Evolutionary conservation across 2,113 vertebrate genomes (phyloP), one percentile per base, ranked within the genome.

Genomic region (Alosa alosa): DNA sequence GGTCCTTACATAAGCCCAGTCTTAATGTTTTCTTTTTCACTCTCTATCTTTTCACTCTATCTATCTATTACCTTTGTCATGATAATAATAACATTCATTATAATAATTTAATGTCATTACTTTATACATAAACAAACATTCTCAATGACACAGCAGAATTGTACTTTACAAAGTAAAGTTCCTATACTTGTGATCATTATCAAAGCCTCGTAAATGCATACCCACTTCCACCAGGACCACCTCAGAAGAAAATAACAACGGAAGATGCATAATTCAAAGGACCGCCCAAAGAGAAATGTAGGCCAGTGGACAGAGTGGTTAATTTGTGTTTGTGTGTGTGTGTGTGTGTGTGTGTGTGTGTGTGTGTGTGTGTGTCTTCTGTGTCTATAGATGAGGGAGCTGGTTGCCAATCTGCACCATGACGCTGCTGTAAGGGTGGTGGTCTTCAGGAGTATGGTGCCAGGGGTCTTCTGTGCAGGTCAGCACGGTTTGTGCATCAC

Each of bases 381-480:
- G 20, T 68, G 20, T 46, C 10, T 88, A 81, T 68, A 99, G 97
- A 95, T 99, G 91, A 95, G 94, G 88, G 90, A 94, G 1, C 90
- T 92, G 85, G 90, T 99, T 91, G 96, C 96, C 57, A 86, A 64
- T 83, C 93, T 99, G 64, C 92, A 92, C 83, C 90, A 85, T 8
- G 96, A 99, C 90, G 88, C 90, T 57, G 91, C 92, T 0, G 93
- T 96, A 10, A 96, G 95, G 0, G 97, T 96, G 84, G 94, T 98
- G 85, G 82, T 99, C 89, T 96, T 99, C 90, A 96, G 95, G 93
- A 99, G 98, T 83, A 91, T 93, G 45, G 96, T 98, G 60, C 96
- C 96, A 22, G 96, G 95, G 1, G 96, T 99, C 36, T 99, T 99
- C 93, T 98, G 97, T 94, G 97, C 98, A 93, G 98, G 98, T 99